Evolutionary conservation across 1,140 invertebrate species (phyloP).

Genomic region (Papilio aristodemus): DNA sequence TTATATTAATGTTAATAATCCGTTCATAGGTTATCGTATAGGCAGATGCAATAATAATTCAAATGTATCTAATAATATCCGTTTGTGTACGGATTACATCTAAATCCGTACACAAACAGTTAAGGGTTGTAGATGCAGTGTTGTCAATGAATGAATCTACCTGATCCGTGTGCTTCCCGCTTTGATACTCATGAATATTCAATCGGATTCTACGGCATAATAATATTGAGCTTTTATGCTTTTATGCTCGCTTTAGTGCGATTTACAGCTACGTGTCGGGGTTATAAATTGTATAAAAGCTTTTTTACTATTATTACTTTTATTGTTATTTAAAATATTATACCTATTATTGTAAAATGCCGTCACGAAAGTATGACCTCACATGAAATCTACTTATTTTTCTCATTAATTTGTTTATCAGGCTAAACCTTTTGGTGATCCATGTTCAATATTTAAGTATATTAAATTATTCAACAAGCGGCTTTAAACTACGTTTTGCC

Average conservation of each 20-base stretch:
- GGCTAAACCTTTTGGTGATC: no score
- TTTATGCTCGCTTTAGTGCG: background rate
- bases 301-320: background rate
- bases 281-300: background rate
- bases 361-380: background rate
- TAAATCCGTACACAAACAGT: conserved; percentile 12
- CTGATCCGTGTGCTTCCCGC: conserved; percentile 20
- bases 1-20: no score
- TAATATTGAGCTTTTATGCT: conserved; percentile 12
- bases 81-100: background rate
- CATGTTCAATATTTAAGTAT: no score
- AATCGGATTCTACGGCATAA: conserved; percentile 7
- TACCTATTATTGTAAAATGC: background rate
- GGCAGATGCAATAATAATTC: no score
- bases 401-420: no score
- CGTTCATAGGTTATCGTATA: no score
- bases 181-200: conserved; percentile 25
- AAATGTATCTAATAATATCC: background rate
- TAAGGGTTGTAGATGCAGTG: conserved; percentile 16
- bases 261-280: background rate
- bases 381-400: background rate
- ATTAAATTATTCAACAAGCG: no score
- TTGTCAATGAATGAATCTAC: conserved; percentile 19
- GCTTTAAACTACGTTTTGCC: no score
- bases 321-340: background rate